These are phyloP conservation scores for Sinocyclocheilus anophthalmus DNA, from an alignment of 2,113 vertebrate species.

Conservation along the genomic window DNA sequence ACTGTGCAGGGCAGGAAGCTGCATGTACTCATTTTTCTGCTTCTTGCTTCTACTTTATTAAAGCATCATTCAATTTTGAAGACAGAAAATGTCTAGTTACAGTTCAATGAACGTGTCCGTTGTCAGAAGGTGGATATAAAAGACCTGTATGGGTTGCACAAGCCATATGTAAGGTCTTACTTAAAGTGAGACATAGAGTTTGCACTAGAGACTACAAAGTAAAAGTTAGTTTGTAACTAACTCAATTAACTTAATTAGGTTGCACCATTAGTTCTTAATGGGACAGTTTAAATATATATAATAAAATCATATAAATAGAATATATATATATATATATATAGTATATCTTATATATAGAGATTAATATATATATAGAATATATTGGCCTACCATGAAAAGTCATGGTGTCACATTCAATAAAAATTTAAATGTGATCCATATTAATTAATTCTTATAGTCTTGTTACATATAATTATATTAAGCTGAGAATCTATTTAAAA, in stretches of 20 bases:
- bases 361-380: too few species aligned
- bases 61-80: constrained; percentile 47
- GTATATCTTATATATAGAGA: too few species aligned
- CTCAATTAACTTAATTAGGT: neutral
- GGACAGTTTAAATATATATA: neutral
- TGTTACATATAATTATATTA: too few species aligned
- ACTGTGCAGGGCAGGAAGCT: constrained; percentile 7
- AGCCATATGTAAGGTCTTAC: neutral
- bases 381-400: too few species aligned
- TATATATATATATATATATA: too few species aligned
- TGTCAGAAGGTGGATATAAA: constrained; percentile 18
- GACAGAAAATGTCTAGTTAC: constrained; percentile 21
- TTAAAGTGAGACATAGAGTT: neutral
- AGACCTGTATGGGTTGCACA: neutral
- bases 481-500: too few species aligned
- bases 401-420: too few species aligned
- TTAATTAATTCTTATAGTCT: too few species aligned
- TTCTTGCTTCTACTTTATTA: constrained; percentile 37
- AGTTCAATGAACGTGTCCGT: constrained; percentile 16
- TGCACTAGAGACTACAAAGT: neutral
- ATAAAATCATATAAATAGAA: too few species aligned
- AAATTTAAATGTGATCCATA: too few species aligned
- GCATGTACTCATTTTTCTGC: neutral
- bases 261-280: neutral
- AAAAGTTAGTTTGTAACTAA: neutral